These are phyloP conservation scores for Thalassaphorura encarpata DNA, from an alignment of 1,140 invertebrate genomes.

Conservation along the genomic window DNA sequence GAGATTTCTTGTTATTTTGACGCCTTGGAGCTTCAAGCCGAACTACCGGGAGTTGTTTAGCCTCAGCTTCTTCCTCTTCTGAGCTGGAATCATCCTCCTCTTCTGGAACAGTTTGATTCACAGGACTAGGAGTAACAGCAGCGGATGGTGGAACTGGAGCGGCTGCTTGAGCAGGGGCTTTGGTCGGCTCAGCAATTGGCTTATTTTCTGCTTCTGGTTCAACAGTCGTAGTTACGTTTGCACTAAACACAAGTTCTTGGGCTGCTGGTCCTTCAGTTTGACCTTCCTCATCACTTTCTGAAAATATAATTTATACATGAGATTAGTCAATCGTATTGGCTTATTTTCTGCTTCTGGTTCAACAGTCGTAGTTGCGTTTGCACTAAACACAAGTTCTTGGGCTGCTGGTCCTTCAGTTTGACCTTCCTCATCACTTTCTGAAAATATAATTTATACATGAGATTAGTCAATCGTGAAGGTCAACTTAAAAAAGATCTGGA, in stretches of 20 bases:
- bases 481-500: too few relatives aligned
- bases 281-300: not conserved
- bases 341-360: not conserved
- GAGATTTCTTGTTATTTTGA: not conserved
- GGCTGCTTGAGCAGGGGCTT: not conserved
- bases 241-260: not conserved
- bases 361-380: not conserved
- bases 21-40: not conserved
- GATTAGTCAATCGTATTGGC: not conserved
- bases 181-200: not conserved
- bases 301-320: not conserved
- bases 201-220: not conserved
- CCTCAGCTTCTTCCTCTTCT: not conserved
- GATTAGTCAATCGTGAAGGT: too few relatives aligned
- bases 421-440: not conserved
- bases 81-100: constrained; percentile 6
- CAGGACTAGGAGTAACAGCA: not conserved
- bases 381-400: not conserved
- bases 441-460: not conserved
- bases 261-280: not conserved
- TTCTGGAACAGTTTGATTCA: not conserved
- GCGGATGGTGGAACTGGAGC: not conserved
- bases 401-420: not conserved
- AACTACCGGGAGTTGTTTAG: not conserved
- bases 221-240: not conserved